Evolutionary conservation across 1,140 invertebrate species (phyloP), one percentile per base, ranked within the genome.

Genomic region (Drosophila triauraria): DNA sequence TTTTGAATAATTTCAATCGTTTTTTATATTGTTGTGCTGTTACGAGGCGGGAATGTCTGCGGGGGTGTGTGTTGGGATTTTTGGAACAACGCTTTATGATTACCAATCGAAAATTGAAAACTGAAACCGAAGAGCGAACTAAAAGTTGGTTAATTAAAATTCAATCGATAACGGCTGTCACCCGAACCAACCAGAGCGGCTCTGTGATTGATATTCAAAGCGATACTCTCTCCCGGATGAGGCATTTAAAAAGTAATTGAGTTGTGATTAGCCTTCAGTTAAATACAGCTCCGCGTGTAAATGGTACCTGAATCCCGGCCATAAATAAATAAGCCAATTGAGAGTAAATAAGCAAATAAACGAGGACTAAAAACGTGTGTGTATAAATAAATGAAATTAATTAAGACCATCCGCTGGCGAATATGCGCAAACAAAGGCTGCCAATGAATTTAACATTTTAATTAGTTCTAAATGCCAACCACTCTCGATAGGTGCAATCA

Each of bases 71-170:
- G 46, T 30, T 43, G 51, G 23, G 38, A 68, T 68, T 43, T 61
- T 62, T 44, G 60, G 35, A 59, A 61, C 47, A 62, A 56, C 56
- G 68, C 50, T 53, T 53, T 42, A 27, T 50, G 70, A 72, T 60
- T 61, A 72, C 71, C 71, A 75, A 76, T 76, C 53, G 51, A 75
- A 78, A 70, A 30, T 30, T 30, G 27, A 30, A 30, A 7, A 6
- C 6, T 30, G 51, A 75, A 78, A 70, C 57, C 57, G 64, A 78
- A 79, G 15, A 58, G 40, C 75, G 65, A 72, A 82, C 75, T 71
- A 68, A 75, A 76, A 82, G 83, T 83, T 83, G 80, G 83, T 83
- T 86, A 83, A 83, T 87, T 86, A 86, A 85, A 75, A 82, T 64
- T 69, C 65, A 85, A 83, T 88, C 83, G 48, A 80, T 86, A 87